Evolutionary conservation across 2,888 invertebrate species (phyloP).

Genomic region (Tipula unca): DNA sequence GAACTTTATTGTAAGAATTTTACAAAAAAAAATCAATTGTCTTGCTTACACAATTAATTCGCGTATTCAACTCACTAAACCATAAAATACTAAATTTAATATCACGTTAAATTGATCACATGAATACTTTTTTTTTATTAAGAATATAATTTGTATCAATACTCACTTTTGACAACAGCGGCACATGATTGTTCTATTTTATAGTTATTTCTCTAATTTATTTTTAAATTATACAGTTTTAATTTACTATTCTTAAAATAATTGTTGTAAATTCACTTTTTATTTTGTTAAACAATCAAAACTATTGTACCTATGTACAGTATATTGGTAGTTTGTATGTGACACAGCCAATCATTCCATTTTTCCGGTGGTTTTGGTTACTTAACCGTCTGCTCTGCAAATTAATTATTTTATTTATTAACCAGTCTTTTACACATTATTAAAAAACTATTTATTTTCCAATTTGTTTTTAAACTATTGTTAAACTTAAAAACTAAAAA

Average conservation of each 20-base stretch:
- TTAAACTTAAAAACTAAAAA: neutral
- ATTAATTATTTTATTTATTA: neutral
- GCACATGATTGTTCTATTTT: neutral
- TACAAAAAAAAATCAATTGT: neutral
- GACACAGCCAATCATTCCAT: neutral
- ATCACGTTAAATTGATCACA: neutral
- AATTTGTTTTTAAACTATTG: neutral
- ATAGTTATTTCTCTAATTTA: neutral
- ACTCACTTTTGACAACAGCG: neutral
- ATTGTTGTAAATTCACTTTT: neutral
- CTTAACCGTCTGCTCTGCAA: neutral
- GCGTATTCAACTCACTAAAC: neutral
- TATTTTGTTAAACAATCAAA: neutral
- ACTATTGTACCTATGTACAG: neutral
- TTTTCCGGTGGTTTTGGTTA: neutral
- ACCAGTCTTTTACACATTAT: neutral
- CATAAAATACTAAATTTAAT: neutral
- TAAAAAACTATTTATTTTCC: neutral
- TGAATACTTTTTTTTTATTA: neutral
- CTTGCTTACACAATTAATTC: neutral
- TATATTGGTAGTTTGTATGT: neutral
- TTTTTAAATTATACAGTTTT: neutral
- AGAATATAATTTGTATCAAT: neutral
- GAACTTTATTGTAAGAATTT: neutral
- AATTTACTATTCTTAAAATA: neutral